Percentiles rank a stretch among this genome's conserved stretches.
Evolutionary conservation across 2,797 vertebrate genomes (phyloP).

Genomic region (Gambelia wislizenii): DNA sequence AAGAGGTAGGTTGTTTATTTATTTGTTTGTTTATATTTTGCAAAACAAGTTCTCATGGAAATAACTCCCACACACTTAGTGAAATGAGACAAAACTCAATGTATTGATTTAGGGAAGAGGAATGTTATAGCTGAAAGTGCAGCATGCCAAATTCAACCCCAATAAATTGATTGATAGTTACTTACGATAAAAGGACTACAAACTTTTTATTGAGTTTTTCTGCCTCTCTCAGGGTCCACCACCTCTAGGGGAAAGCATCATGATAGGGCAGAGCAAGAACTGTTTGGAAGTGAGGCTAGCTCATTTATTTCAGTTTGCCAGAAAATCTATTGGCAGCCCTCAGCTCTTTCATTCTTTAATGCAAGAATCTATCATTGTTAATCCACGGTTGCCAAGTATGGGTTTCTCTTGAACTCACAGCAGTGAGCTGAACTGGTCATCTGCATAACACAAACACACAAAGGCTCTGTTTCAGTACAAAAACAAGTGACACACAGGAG

Average conservation of each 20-base stretch:
- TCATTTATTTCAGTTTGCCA: slow-evolving; percentile 26
- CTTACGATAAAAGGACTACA: background rate
- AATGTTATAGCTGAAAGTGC: background rate
- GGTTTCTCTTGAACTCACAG: background rate
- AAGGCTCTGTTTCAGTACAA: background rate
- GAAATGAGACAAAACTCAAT: background rate
- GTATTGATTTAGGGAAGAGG: background rate
- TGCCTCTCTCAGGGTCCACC: background rate
- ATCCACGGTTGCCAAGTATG: background rate
- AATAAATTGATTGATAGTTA: background rate
- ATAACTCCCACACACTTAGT: background rate
- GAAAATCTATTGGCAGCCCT: slow-evolving; percentile 21
- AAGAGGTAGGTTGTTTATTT: too few species aligned
- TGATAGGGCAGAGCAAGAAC: background rate
- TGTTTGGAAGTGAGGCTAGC: background rate
- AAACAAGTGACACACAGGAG: background rate
- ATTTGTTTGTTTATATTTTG: too few species aligned
- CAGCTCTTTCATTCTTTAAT: background rate
- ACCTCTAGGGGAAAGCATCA: background rate
- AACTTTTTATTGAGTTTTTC: background rate
- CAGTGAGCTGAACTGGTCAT: background rate
- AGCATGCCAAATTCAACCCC: too few species aligned
- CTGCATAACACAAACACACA: background rate
- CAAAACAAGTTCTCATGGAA: too few species aligned
- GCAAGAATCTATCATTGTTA: slow-evolving; percentile 33